phyloP scores from a whole-genome alignment of 2,888 invertebrate species.

The Venustoraphidia nigricollis region DNA sequence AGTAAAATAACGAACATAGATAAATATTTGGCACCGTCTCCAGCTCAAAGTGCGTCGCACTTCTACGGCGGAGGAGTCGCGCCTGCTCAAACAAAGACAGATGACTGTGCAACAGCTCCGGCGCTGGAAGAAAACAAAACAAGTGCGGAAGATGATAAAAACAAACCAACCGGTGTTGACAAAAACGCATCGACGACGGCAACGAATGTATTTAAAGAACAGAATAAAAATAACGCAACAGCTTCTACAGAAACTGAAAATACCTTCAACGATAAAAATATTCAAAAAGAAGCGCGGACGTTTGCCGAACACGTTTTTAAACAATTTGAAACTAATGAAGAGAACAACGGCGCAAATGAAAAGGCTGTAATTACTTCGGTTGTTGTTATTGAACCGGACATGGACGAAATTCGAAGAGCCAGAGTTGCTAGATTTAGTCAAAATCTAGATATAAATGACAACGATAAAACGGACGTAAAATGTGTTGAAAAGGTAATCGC shows the following conservation, averaged over 20 bases:
- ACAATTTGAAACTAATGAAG: slow-evolving; percentile 6
- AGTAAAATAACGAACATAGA: slow-evolving; percentile 5
- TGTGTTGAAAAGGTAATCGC: not conserved
- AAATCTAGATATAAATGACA: slow-evolving; percentile 3
- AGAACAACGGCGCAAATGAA: slow-evolving; percentile 8
- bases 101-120: not conserved
- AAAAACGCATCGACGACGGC: slow-evolving; percentile 10
- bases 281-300: slow-evolving; percentile 1
- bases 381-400: slow-evolving; percentile 11
- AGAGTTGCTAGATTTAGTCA: slow-evolving; percentile 24
- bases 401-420: slow-evolving; percentile 23
- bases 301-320: slow-evolving; percentile 6
- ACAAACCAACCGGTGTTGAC: slow-evolving; percentile 6
- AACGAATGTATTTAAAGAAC: slow-evolving; percentile 12
- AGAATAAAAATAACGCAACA: slow-evolving; percentile 6
- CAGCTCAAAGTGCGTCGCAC: not conserved
- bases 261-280: slow-evolving; percentile 21
- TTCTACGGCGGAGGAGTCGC: too few species aligned
- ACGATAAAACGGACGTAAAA: slow-evolving; percentile 3
- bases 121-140: slow-evolving; percentile 18
- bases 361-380: slow-evolving; percentile 9
- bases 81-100: too few species aligned
- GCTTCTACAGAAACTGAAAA: not conserved
- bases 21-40: slow-evolving; percentile 1
- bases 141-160: slow-evolving; percentile 22